These are phyloP conservation scores for Apodemia zela DNA, from an alignment of 2,888 invertebrate species.

Conservation along the genomic window DNA sequence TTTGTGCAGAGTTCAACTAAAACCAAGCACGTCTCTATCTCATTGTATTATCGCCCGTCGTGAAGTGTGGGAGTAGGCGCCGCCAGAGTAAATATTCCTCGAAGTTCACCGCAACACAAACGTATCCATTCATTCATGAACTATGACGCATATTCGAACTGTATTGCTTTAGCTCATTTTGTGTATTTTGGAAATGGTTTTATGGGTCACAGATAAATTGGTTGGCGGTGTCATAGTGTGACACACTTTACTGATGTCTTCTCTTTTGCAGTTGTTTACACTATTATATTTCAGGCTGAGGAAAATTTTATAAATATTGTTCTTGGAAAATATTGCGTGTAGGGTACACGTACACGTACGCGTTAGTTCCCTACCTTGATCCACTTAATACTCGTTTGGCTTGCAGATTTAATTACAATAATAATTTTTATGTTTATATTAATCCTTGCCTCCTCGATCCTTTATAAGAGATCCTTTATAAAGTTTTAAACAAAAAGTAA, in stretches of 20 bases:
- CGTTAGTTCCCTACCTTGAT: not conserved
- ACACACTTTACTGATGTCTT: constrained; percentile 3
- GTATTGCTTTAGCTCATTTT: constrained; percentile 34
- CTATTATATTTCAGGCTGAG: not conserved
- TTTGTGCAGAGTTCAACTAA: too few relatives aligned
- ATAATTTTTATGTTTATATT: not conserved
- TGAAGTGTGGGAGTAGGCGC: constrained; percentile 53
- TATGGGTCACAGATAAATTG: constrained; percentile 40
- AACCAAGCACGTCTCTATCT: too few relatives aligned
- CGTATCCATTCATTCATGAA: constrained; percentile 62
- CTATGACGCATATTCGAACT: constrained; percentile 44
- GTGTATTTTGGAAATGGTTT: constrained; percentile 29
- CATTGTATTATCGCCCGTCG: constrained; percentile 14
- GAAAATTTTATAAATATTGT: constrained; percentile 6
- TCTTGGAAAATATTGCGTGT: not conserved
- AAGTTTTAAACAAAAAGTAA: too few relatives aligned
- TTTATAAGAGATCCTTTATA: too few relatives aligned
- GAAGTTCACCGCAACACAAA: constrained; percentile 57
- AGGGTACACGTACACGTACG: too few relatives aligned
- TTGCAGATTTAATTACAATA: not conserved
- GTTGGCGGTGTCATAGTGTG: constrained; percentile 42
- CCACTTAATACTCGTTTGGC: not conserved
- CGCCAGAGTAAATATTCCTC: constrained; percentile 65
- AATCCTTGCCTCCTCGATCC: too few relatives aligned
- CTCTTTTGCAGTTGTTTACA: not conserved